phyloP scores from a whole-genome alignment of 23 tunicate genomes.

The Halocynthia roretzi region DNA sequence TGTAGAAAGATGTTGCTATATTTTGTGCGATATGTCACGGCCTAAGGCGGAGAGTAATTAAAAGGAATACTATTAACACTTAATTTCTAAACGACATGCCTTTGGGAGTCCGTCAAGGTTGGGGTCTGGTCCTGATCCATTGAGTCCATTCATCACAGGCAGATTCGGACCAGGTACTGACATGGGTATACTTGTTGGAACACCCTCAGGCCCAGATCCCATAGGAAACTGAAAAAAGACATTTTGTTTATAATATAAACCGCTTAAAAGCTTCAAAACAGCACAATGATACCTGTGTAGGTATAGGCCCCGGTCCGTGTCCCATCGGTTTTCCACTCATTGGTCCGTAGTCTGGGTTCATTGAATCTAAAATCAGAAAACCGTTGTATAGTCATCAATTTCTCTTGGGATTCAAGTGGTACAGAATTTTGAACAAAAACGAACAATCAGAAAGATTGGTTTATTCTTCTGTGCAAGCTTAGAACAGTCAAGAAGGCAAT shows the following conservation, averaged over 20 bases:
- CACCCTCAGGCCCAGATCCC: slow-evolving; percentile 39
- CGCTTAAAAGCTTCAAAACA: neutral
- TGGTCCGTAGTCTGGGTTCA: slow-evolving; percentile 31
- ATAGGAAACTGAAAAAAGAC: slow-evolving; percentile 45
- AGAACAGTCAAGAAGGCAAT: too few species aligned
- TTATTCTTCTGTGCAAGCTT: neutral
- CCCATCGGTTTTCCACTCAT: slow-evolving; percentile 5
- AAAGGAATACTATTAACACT: neutral
- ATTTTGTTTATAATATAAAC: neutral
- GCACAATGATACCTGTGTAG: slow-evolving; percentile 13
- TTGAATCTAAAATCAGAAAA: slow-evolving; percentile 12
- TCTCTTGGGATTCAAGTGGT: neutral
- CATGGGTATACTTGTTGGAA: slow-evolving; percentile 56
- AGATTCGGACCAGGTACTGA: slow-evolving; percentile 50
- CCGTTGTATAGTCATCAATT: too few species aligned
- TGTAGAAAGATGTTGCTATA: too few species aligned
- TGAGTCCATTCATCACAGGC: slow-evolving; percentile 64
- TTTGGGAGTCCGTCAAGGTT: slow-evolving; percentile 65
- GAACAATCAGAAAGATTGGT: neutral
- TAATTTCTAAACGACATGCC: slow-evolving; percentile 9
- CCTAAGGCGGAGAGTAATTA: too few species aligned
- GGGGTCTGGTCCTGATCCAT: slow-evolving; percentile 59
- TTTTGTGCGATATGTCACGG: too few species aligned
- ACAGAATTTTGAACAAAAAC: neutral
- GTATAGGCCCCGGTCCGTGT: slow-evolving; percentile 13